Percentiles rank a stretch among this genome's conserved stretches.
phyloP scores from a whole-genome alignment of 2,888 invertebrate species.

The Torymus tubicola region DNA sequence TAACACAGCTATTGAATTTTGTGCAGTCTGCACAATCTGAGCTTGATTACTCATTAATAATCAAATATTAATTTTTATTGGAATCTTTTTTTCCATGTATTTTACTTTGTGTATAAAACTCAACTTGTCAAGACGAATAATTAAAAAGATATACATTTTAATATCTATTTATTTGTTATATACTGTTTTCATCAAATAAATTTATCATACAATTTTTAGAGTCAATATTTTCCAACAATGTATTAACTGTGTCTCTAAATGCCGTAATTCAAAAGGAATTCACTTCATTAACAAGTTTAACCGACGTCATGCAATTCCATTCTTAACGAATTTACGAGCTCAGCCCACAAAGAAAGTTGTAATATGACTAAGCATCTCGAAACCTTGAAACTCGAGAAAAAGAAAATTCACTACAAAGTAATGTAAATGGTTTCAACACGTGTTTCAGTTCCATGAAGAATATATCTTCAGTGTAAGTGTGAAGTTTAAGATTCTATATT shows the following conservation, averaged over 20 bases:
- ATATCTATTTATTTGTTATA: too few relatives aligned
- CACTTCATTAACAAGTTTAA: constrained; percentile 14
- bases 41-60: too few relatives aligned
- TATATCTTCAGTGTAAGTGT: constrained; percentile 4
- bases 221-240: too few relatives aligned
- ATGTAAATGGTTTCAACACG: constrained; percentile 29
- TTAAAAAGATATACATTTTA: too few relatives aligned
- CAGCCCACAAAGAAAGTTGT: constrained; percentile 25
- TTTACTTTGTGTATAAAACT: too few relatives aligned
- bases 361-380: constrained; percentile 23
- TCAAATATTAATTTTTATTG: too few relatives aligned
- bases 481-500: constrained; percentile 23
- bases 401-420: constrained; percentile 41
- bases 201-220: too few relatives aligned
- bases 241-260: neutral
- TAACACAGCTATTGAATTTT: too few relatives aligned
- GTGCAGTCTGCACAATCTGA: too few relatives aligned
- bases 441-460: constrained; percentile 35
- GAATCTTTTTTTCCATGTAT: too few relatives aligned
- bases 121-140: too few relatives aligned
- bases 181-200: too few relatives aligned
- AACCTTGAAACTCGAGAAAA: neutral
- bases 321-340: constrained; percentile 40
- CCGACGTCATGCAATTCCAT: neutral
- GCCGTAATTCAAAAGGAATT: neutral